A percentile compares a stretch with the other conserved stretches of the same genome.
phyloP scores from a whole-genome alignment of 2,888 invertebrate species.

The Drosophila yooni region DNA sequence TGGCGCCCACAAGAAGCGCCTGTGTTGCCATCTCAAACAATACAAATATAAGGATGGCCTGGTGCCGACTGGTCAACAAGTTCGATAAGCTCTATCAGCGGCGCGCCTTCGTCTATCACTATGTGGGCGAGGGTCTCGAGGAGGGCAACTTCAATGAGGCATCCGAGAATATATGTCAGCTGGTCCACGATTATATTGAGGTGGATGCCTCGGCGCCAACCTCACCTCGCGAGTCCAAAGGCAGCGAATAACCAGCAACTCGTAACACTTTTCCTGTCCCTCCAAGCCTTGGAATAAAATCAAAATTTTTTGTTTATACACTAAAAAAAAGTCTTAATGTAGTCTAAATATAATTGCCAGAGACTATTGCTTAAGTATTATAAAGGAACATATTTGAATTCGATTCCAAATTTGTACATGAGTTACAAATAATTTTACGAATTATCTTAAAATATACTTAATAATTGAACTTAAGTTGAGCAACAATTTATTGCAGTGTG shows the following conservation, averaged over 20 bases:
- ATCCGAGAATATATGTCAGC: slow-evolving; percentile 87
- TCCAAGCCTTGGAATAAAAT: slow-evolving; percentile 21
- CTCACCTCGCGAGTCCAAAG: slow-evolving; percentile 34
- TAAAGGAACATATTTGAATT: not conserved
- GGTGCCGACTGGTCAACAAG: slow-evolving; percentile 92
- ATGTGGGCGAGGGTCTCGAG: slow-evolving; percentile 90
- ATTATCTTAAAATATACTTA: not conserved
- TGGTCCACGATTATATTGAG: slow-evolving; percentile 89
- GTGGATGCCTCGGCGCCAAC: slow-evolving; percentile 85
- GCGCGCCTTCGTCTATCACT: slow-evolving; percentile 95
- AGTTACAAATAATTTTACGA: not conserved
- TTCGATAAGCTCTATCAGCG: slow-evolving; percentile 93
- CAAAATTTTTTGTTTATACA: slow-evolving; percentile 9
- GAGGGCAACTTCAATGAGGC: slow-evolving; percentile 88
- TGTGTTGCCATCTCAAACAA: slow-evolving; percentile 94
- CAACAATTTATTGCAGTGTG: slow-evolving; percentile 5
- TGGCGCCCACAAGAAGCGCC: slow-evolving; percentile 90
- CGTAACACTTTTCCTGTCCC: not conserved
- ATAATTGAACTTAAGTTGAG: not conserved
- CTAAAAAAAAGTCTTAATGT: not conserved
- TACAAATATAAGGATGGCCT: slow-evolving; percentile 92
- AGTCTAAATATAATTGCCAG: not conserved
- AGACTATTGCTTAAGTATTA: not conserved
- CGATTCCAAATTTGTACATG: not conserved
- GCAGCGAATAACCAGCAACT: not conserved